Percentiles rank a stretch among this genome's conserved stretches.
Evolutionary conservation across 2,888 invertebrate genomes (phyloP).

Genomic region (Cyclophora punctaria): DNA sequence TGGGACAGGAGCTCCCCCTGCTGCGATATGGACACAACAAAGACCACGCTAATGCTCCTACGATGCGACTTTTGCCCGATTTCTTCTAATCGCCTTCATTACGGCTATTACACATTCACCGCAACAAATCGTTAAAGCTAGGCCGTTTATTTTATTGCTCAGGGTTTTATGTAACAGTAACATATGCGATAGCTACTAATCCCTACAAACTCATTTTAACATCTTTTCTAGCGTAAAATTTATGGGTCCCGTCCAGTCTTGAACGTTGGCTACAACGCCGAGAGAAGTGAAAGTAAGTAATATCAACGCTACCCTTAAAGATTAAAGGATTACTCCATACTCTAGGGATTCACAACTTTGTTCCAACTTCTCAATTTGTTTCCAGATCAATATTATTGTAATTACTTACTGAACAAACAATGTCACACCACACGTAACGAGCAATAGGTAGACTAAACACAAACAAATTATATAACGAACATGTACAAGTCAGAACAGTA

Average conservation of each 20-base stretch:
- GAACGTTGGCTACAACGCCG: not conserved
- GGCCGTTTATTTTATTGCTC: too few species aligned
- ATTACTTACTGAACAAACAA: slow-evolving; percentile 2
- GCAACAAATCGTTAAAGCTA: too few species aligned
- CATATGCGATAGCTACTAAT: not conserved
- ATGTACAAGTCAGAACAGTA: too few species aligned
- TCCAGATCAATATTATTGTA: slow-evolving; percentile 21
- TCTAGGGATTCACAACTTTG: slow-evolving; percentile 50
- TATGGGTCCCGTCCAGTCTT: not conserved
- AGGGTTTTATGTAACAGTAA: too few species aligned
- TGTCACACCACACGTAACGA: not conserved
- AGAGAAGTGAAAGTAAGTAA: slow-evolving; percentile 25
- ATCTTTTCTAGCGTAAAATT: too few species aligned
- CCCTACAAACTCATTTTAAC: not conserved
- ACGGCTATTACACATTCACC: slow-evolving; percentile 4
- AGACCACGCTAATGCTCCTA: slow-evolving; percentile 31
- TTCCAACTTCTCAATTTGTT: slow-evolving; percentile 41
- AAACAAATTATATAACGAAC: not conserved
- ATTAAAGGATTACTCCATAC: slow-evolving; percentile 55
- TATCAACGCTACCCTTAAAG: slow-evolving; percentile 35
- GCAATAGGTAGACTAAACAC: not conserved
- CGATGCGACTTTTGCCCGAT: slow-evolving; percentile 16
- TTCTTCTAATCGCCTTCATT: slow-evolving; percentile 24
- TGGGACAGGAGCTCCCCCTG: slow-evolving; percentile 45
- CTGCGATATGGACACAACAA: slow-evolving; percentile 38